Percentiles rank a stretch among this genome's conserved stretches.
phyloP scores from a whole-genome alignment of 2,888 invertebrate species.

The Folsomia candida region DNA sequence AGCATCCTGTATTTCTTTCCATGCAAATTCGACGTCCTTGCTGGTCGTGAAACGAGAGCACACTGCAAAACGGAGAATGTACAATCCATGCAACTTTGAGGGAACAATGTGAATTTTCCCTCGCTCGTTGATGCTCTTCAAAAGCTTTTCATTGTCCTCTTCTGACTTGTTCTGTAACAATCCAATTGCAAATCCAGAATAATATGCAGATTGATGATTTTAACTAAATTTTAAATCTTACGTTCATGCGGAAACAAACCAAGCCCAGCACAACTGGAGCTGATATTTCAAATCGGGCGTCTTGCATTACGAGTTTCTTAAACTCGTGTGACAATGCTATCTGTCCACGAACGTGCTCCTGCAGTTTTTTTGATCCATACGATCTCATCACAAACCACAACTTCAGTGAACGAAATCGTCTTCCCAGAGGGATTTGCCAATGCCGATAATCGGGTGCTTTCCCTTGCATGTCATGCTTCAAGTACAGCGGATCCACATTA shows the following conservation, averaged over 20 bases:
- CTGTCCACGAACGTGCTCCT: conserved; percentile 81
- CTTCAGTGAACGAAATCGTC: conserved; percentile 88
- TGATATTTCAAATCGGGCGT: conserved; percentile 83
- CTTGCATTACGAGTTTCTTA: conserved; percentile 70
- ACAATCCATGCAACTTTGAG: conserved; percentile 76
- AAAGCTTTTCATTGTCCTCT: conserved; percentile 73
- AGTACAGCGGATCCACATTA: conserved; percentile 93
- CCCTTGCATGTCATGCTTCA: conserved; percentile 90
- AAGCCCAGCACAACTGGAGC: conserved; percentile 89
- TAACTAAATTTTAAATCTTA: conserved; percentile 45
- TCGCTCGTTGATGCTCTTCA: conserved; percentile 81
- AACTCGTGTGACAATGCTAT: conserved; percentile 83
- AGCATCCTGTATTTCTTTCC: conserved; percentile 77
- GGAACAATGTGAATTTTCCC: conserved; percentile 92
- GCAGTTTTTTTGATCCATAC: conserved; percentile 84
- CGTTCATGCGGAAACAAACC: conserved; percentile 92
- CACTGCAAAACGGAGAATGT: conserved; percentile 83
- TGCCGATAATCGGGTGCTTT: conserved; percentile 85
- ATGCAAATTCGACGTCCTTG: conserved; percentile 78
- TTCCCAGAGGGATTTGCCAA: conserved; percentile 94
- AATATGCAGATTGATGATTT: not conserved
- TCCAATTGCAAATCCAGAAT: not conserved
- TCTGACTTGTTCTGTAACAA: conserved; percentile 62
- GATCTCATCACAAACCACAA: conserved; percentile 91
- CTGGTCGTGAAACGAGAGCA: conserved; percentile 81